phyloP scores from a whole-genome alignment of 1,140 invertebrate species.

The Eufriesea mexicana region DNA sequence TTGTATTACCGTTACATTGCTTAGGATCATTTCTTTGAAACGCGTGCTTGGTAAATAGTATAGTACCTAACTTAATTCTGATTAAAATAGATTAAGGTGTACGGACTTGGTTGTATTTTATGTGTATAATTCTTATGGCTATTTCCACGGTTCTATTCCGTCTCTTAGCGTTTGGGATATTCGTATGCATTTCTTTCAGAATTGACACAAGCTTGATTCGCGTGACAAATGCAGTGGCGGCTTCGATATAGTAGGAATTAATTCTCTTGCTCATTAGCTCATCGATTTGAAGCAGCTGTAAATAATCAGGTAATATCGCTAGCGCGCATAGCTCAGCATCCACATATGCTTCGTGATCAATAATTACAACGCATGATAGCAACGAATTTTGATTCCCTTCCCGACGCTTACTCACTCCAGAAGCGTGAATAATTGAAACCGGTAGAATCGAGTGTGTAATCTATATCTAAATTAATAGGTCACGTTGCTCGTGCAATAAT shows the following conservation, averaged over 20 bases:
- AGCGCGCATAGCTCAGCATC: neutral
- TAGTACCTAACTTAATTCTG: no score
- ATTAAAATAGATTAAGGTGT: no score
- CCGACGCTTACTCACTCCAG: conserved; percentile 27
- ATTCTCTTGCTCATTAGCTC: conserved; percentile 21
- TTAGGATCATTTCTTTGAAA: no score
- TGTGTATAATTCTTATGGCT: no score
- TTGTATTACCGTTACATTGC: no score
- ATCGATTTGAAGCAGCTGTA: conserved; percentile 18
- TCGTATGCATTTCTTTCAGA: neutral
- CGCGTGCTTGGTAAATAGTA: no score
- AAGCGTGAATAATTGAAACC: conserved; percentile 70
- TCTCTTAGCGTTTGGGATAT: no score
- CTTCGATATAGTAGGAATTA: conserved; percentile 20
- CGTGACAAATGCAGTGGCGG: neutral
- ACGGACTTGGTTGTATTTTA: no score
- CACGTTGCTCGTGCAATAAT: conserved; percentile 65
- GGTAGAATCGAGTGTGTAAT: conserved; percentile 65
- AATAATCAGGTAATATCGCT: conserved; percentile 32
- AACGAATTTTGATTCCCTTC: conserved; percentile 65
- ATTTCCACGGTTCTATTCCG: no score
- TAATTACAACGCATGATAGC: conserved; percentile 65
- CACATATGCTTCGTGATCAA: conserved; percentile 52
- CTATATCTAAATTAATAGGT: conserved; percentile 74
- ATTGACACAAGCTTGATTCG: neutral